These are phyloP conservation scores for Eupithecia exiguata DNA, from an alignment of 2,888 invertebrate species.

Conservation along the genomic window DNA sequence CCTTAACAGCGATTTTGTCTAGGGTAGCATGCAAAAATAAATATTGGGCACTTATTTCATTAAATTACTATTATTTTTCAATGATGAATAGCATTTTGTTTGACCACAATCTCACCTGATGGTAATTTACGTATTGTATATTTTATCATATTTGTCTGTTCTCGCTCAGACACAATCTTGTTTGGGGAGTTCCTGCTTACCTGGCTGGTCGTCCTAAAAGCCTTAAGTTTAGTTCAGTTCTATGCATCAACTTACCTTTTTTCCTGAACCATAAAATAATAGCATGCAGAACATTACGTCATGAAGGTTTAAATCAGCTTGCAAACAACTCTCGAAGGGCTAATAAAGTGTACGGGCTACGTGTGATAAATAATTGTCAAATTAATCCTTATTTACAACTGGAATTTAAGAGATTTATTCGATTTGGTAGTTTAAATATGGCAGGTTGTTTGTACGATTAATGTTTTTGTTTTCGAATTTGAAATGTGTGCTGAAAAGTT, in stretches of 20 bases:
- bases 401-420: conserved; percentile 23
- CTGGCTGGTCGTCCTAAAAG: background rate
- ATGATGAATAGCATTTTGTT: background rate
- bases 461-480: background rate
- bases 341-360: conserved; percentile 26
- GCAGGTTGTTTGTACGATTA: background rate
- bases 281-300: conserved; percentile 2
- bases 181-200: background rate
- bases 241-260: background rate
- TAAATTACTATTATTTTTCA: background rate
- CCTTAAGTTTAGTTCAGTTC: background rate
- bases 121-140: background rate
- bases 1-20: background rate
- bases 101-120: background rate
- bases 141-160: background rate
- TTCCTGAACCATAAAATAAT: background rate
- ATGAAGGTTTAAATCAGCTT: conserved; percentile 12
- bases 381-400: conserved; percentile 30
- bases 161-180: background rate
- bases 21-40: background rate
- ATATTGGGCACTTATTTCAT: background rate
- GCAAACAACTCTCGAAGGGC: conserved; percentile 26
- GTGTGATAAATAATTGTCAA: conserved; percentile 31
- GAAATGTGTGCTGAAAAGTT: background rate
- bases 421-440: background rate